A percentile compares a stretch with the other conserved stretches of the same genome.
Conservation (phyloP, 2,797 vertebrate genomes). For the Ctenopoma multispine region DNA sequence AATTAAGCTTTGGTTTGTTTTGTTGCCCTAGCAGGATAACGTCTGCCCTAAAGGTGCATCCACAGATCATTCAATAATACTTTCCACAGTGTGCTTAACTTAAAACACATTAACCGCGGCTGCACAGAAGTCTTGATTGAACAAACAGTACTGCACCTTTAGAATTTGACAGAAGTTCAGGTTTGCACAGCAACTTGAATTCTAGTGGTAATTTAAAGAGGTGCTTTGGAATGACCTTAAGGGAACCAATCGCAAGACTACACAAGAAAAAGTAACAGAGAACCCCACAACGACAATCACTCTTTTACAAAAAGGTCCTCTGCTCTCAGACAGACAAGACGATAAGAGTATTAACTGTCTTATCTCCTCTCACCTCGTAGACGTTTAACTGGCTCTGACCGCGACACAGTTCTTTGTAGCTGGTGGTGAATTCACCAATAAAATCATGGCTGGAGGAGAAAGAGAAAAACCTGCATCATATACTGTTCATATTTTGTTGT, state of each 20-base stretch:
- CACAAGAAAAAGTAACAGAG: not conserved
- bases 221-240: not conserved
- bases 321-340: not conserved
- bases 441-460: slow-evolving; percentile 90
- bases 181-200: slow-evolving; percentile 10
- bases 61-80: slow-evolving; percentile 11
- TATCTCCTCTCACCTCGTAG: slow-evolving; percentile 86
- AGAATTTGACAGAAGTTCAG: slow-evolving; percentile 12
- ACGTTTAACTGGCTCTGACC: slow-evolving; percentile 91
- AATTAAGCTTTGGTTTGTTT: slow-evolving; percentile 10
- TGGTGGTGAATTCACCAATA: slow-evolving; percentile 95
- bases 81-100: slow-evolving; percentile 5
- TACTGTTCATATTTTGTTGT: not conserved
- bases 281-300: not conserved
- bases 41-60: slow-evolving; percentile 9
- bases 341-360: not conserved
- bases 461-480: slow-evolving; percentile 22
- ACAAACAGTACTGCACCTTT: slow-evolving; percentile 2
- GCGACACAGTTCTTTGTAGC: slow-evolving; percentile 91
- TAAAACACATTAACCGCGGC: slow-evolving; percentile 2
- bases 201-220: not conserved
- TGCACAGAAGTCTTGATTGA: not conserved
- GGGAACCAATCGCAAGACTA: not conserved
- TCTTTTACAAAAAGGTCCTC: slow-evolving; percentile 3
- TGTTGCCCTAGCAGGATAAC: slow-evolving; percentile 10